Base-by-base conservation (phyloP, 64 coral and sea anemone genomes). In the Montipora sp. region DNA sequence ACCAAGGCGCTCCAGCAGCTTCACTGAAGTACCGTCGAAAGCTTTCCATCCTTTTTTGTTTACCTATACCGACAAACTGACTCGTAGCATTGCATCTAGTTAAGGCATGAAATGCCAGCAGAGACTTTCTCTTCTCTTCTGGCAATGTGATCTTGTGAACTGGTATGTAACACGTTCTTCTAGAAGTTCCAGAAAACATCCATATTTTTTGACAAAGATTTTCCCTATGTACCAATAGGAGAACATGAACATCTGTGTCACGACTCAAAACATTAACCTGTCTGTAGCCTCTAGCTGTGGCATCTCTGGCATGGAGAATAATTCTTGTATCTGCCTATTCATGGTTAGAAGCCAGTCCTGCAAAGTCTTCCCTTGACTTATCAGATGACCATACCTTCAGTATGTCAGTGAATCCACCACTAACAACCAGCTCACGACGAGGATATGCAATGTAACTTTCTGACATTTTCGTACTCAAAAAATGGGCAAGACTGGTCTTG, bases 41-140 rank as follows among this genome's bases (percentile, higher is more conserved):
- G 51, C 55, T 48, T 47, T 83, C 92, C 68, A 89, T 60, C 79
- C 66, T n/a, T 59, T 78, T 83, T 23, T n/a, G 22, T 63, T 94
- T 94, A 14, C 80, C 88, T n/a, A 94, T 77, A 22, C 80, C 93
- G n/a, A 45, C 72, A 46, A 95, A 95, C 87, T 94, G 93, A 47
- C 91, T 80, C 2, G 75, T 92, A 5, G 91, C 83, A 66, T 91
- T 66, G 75, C 89, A 91, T 15, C 78, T 61, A 22, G 66, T 91
- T 8, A 91, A 73, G 14, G 83, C 84, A 75, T 88, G 91, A 53
- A 93, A 93, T 16, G 91, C 82, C 2, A 93, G 79, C 45, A 92
- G 67, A 5, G 90, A 92, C 48, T 76, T 87, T 44, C 91, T 36
- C n/a, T 74, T 87, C 51, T 92, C 91, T 18, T 87, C 91, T 0